These are phyloP conservation scores for Cebidichthys violaceus DNA, from an alignment of 2,113 vertebrate species.

Conservation along the genomic window DNA sequence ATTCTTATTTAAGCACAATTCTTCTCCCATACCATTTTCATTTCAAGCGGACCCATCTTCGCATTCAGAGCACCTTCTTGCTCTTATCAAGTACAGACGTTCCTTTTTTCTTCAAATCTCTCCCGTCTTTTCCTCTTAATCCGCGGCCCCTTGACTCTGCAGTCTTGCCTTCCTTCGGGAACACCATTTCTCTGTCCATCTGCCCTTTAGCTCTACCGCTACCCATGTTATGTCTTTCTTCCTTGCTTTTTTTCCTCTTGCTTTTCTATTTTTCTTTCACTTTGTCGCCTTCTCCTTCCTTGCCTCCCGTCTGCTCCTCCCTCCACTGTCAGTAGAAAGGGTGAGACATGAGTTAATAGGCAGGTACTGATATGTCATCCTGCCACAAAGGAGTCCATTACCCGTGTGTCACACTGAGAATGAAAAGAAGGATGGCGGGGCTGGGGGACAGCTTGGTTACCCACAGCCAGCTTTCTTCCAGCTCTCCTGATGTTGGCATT, in stretches of 20 bases:
- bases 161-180: neutral
- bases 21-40: neutral
- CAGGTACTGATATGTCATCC: slow-evolving; percentile 75
- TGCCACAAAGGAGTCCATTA: slow-evolving; percentile 78
- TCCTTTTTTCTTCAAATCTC: slow-evolving; percentile 32
- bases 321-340: slow-evolving; percentile 52
- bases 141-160: slow-evolving; percentile 17
- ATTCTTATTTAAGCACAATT: neutral
- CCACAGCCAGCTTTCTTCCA: slow-evolving; percentile 36
- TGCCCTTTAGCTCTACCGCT: slow-evolving; percentile 5
- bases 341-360: slow-evolving; percentile 72
- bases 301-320: slow-evolving; percentile 9
- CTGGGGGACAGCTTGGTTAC: slow-evolving; percentile 57
- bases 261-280: slow-evolving; percentile 16
- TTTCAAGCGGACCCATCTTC: slow-evolving; percentile 17
- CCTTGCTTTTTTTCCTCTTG: neutral
- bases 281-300: neutral
- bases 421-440: slow-evolving; percentile 60
- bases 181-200: slow-evolving; percentile 12
- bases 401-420: slow-evolving; percentile 69
- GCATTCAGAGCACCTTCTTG: slow-evolving; percentile 2
- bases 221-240: slow-evolving; percentile 30
- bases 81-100: slow-evolving; percentile 3
- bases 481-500: slow-evolving; percentile 56
- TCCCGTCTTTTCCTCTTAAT: slow-evolving; percentile 18